Percentiles rank a stretch among this genome's conserved stretches.
phyloP scores from a whole-genome alignment of 2,113 vertebrate species.

The Aphyosemion australe region DNA sequence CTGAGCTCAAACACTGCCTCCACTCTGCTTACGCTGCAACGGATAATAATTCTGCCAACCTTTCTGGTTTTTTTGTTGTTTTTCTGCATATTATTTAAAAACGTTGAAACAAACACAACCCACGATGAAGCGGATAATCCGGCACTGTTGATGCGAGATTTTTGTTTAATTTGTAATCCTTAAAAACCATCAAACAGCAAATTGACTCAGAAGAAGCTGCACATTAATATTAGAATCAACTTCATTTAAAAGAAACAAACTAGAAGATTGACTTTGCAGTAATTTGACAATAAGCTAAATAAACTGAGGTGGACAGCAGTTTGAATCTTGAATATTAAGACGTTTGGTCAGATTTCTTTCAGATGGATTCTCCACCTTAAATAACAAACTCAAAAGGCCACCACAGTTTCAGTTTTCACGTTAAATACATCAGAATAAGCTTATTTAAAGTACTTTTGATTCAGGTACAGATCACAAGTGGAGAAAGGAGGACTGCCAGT shows the following conservation, averaged over 20 bases:
- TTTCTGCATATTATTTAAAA: neutral
- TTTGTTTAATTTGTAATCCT: no score
- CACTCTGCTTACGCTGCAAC: constrained; percentile 16
- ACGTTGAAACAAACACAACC: neutral
- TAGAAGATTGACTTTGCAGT: no score
- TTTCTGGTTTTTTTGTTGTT: neutral
- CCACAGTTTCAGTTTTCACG: constrained; percentile 4
- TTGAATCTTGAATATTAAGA: neutral
- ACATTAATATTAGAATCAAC: no score
- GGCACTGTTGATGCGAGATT: no score
- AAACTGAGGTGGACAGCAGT: no score
- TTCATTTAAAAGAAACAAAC: no score
- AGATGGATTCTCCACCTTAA: neutral
- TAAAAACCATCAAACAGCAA: no score
- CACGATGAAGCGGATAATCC: no score
- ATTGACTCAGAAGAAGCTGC: no score
- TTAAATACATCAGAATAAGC: neutral
- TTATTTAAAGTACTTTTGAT: constrained; percentile 21
- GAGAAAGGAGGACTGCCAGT: neutral
- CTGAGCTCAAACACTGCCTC: constrained; percentile 24
- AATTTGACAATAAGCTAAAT: no score
- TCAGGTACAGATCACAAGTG: neutral
- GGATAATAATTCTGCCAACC: neutral
- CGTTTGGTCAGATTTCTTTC: neutral
- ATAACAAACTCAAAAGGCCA: constrained; percentile 2